Evolutionary conservation across 2,113 vertebrate species (phyloP).

Genomic region (Puma concolor): DNA sequence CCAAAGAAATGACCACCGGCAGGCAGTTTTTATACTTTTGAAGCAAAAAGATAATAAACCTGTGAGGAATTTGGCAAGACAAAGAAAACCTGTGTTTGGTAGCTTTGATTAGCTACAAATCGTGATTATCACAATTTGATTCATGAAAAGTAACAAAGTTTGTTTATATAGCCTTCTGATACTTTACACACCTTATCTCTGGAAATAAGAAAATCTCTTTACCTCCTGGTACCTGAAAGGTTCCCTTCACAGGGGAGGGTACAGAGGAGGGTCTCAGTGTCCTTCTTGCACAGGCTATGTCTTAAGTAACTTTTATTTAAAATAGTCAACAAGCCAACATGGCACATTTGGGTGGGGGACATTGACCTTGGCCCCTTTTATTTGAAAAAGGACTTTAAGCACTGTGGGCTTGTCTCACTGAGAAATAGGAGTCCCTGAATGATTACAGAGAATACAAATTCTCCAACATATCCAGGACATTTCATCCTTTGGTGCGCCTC

Average conservation of each 20-base stretch:
- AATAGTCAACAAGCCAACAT: neutral
- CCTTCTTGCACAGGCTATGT: neutral
- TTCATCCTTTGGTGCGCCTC: neutral
- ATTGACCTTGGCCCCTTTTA: neutral
- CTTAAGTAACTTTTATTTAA: neutral
- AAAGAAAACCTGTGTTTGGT: neutral
- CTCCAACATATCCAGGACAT: neutral
- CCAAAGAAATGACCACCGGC: neutral
- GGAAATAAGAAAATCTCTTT: neutral
- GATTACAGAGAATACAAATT: neutral
- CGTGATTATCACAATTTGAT: no score
- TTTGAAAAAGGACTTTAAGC: neutral
- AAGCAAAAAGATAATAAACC: neutral
- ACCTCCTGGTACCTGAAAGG: neutral
- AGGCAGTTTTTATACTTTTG: neutral
- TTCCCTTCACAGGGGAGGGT: neutral
- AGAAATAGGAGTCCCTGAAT: neutral
- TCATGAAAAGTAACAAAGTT: neutral
- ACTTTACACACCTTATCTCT: neutral
- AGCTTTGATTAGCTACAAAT: neutral
- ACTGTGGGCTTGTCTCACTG: neutral
- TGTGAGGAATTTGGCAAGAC: neutral
- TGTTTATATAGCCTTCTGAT: neutral
- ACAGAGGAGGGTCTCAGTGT: neutral
- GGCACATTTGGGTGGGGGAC: neutral